A percentile compares a stretch with the other conserved stretches of the same genome.
Evolutionary conservation across 1,140 invertebrate species (phyloP).

Genomic region (Drosophila quadrilineata): DNA sequence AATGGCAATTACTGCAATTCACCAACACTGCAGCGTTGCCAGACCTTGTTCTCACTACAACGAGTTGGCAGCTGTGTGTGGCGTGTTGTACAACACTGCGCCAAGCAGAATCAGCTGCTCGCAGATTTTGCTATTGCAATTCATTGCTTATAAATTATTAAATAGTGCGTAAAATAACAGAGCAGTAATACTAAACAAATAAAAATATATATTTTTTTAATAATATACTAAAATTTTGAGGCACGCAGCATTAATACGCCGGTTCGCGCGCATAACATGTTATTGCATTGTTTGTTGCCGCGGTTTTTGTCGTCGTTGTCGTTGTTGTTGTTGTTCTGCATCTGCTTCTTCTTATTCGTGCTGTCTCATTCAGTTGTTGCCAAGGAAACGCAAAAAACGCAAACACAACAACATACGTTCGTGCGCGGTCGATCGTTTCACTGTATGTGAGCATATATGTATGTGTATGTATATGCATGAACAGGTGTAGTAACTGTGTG

Average conservation of each 20-base stretch:
- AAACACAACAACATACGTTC: constrained; percentile 69
- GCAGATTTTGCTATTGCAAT: constrained; percentile 10
- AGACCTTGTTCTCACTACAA: background rate
- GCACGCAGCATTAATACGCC: background rate
- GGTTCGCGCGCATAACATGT: constrained; percentile 29
- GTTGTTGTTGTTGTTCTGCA: too few species aligned
- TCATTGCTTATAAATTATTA: constrained; percentile 1
- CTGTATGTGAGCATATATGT: background rate
- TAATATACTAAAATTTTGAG: too few species aligned
- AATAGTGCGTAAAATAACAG: background rate
- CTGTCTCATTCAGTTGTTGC: constrained; percentile 61
- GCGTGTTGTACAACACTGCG: constrained; percentile 21
- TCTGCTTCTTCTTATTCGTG: too few species aligned
- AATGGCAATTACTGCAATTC: background rate
- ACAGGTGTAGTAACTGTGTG: too few species aligned
- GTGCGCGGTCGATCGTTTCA: constrained; percentile 37
- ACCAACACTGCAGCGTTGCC: constrained; percentile 9
- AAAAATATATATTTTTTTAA: too few species aligned
- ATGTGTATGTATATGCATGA: constrained; percentile 11
- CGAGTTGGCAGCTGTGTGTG: background rate
- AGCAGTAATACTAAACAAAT: constrained; percentile 12
- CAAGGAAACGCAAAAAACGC: constrained; percentile 69
- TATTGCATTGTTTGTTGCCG: constrained; percentile 53
- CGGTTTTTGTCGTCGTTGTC: too few species aligned
- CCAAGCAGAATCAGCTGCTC: constrained; percentile 31